Percentiles rank a stretch among this genome's conserved stretches.
phyloP scores from a whole-genome alignment of 2,888 invertebrate species.

The Andrena bucephala region DNA sequence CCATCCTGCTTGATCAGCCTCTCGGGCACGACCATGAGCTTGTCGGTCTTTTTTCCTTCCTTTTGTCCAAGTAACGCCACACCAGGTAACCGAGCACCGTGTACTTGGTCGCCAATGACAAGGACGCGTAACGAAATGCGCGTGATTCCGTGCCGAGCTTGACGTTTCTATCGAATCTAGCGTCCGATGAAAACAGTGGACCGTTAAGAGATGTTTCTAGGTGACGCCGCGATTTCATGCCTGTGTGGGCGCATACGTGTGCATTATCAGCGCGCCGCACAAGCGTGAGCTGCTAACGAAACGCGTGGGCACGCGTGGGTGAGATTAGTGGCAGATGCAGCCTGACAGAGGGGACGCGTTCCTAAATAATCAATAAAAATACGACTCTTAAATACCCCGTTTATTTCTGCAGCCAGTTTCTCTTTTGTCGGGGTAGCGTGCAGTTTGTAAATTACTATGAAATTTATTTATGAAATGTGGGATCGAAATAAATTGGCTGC shows the following conservation, averaged over 20 bases:
- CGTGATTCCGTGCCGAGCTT: conserved; percentile 68
- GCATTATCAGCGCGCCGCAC: background rate
- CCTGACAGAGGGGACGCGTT: conserved; percentile 2
- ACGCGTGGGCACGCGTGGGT: conserved; percentile 10
- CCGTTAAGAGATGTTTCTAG: conserved; percentile 38
- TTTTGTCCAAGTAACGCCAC: conserved; percentile 69
- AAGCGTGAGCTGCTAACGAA: background rate
- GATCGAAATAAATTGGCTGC: no score
- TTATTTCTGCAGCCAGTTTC: background rate
- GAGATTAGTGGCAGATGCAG: background rate
- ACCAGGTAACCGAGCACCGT: conserved; percentile 74
- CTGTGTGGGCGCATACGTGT: conserved; percentile 9
- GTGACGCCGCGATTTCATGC: conserved; percentile 55
- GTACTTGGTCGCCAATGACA: conserved; percentile 79
- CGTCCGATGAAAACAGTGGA: conserved; percentile 21
- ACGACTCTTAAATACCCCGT: background rate
- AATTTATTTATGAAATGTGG: no score
- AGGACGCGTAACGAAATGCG: conserved; percentile 72
- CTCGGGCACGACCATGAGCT: background rate
- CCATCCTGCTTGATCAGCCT: conserved; percentile 45
- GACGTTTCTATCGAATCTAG: conserved; percentile 13
- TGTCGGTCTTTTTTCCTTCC: conserved; percentile 5
- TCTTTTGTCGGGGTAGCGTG: background rate
- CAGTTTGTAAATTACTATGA: no score
- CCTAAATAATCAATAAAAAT: conserved; percentile 8